These are phyloP conservation scores for Fragum sueziense DNA, from an alignment of 2,888 invertebrate genomes.

Conservation along the genomic window DNA sequence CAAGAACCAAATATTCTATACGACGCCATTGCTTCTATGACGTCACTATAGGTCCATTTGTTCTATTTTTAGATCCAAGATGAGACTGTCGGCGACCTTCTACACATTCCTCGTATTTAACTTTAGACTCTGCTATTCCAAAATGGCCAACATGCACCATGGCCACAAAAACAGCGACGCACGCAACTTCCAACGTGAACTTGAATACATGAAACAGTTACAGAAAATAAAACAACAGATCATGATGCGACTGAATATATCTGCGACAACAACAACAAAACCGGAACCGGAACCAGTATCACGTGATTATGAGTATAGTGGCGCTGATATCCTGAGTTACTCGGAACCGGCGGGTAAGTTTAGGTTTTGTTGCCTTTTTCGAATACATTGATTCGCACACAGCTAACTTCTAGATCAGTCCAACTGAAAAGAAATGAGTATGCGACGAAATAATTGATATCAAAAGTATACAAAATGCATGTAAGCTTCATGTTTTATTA, in stretches of 20 bases:
- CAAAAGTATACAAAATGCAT: too few relatives aligned
- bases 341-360: conserved; percentile 19
- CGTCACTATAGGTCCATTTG: too few relatives aligned
- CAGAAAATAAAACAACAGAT: conserved; percentile 6
- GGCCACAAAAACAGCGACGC: background rate
- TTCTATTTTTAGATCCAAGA: conserved; percentile 8
- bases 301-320: background rate
- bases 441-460: too few relatives aligned
- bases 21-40: too few relatives aligned
- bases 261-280: background rate
- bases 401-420: too few relatives aligned
- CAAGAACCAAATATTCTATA: too few relatives aligned
- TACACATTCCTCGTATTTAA: conserved; percentile 17
- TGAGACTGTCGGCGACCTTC: background rate
- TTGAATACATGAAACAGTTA: conserved; percentile 1
- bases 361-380: background rate
- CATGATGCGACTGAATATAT: conserved; percentile 5
- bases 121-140: background rate
- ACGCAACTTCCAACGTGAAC: background rate
- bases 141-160: background rate
- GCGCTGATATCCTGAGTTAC: conserved; percentile 16
- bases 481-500: too few relatives aligned
- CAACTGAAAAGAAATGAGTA: too few relatives aligned
- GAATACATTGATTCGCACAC: too few relatives aligned
- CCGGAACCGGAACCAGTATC: conserved; percentile 14